Evolutionary conservation across 1,140 invertebrate genomes (phyloP), one percentile per base, ranked within the genome.

Genomic region (Drosophila ercepeae): DNA sequence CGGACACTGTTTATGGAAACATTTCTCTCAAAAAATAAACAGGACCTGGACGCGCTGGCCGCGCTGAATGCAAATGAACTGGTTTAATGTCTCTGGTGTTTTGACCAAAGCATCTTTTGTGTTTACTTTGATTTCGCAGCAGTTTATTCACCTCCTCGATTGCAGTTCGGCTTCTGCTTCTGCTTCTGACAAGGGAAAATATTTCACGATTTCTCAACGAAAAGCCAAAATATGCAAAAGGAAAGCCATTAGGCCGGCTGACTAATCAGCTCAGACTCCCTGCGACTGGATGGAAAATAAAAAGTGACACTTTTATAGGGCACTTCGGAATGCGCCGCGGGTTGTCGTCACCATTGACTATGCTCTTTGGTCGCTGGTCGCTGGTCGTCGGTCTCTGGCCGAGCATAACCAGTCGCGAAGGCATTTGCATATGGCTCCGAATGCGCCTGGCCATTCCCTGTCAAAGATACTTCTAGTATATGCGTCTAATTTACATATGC

Each of bases 241-340:
- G 51, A 69, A 59, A 49, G 53, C 59, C 57, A 78, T 61, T 68
- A 53, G 58, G 2, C 48, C 41, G 42, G 50, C 45, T 42, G 57
- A 69, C 79, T 83, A 78, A 83, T 84, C 79, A 67, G 70, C 29
- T 54, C 55, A 48, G 54, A 23, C 21, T 19, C 14, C 39, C 39
- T 18, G 39, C 45, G 34, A 36, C 70, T 65, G 52, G 58, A 65
- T 36, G 48, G 50, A 81, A 59, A 18, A 81, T 81, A 86, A 86
- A 81, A 77, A 69, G 82, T 77, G 81, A 86, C 82, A 88, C 81
- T 86, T 88, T 86, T 88, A 86, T 88, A 77, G 81, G 76, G 81
- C 81, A 70, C 55, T 81, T 73, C 49, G 72, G 81, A 86, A 86
- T 86, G 67, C 74, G 44, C 78, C 50, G 74, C 78, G 67, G 78